phyloP scores from a whole-genome alignment of 2,888 invertebrate genomes.

The Anoplius nigerrimus region DNA sequence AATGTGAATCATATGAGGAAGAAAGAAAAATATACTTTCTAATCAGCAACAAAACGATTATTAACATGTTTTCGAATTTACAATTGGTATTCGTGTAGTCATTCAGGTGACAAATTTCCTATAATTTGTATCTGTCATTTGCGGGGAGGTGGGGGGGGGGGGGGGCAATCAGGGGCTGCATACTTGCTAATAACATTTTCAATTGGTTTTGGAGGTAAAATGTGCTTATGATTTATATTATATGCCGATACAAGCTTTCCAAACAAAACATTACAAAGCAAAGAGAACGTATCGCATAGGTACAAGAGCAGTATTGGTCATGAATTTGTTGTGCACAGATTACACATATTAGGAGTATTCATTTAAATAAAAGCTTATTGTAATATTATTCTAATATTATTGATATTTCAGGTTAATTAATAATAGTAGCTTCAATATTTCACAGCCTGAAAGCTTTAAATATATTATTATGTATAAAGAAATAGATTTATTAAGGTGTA shows the following conservation, averaged over 20 bases:
- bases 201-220: too few relatives aligned
- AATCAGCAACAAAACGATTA: too few relatives aligned
- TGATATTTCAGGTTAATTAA: conserved; percentile 42
- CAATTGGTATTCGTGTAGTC: too few relatives aligned
- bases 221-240: too few relatives aligned
- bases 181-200: too few relatives aligned
- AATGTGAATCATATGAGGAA: too few relatives aligned
- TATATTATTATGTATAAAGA: conserved; percentile 39
- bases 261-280: conserved; percentile 50
- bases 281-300: conserved; percentile 17
- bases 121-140: too few relatives aligned
- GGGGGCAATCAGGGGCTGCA: too few relatives aligned
- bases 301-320: conserved; percentile 15
- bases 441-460: conserved; percentile 59
- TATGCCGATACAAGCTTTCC: conserved; percentile 54
- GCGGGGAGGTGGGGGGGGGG: too few relatives aligned
- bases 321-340: conserved; percentile 33
- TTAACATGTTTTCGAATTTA: too few relatives aligned
- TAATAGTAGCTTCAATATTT: conserved; percentile 52
- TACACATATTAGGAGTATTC: conserved; percentile 19
- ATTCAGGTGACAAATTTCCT: too few relatives aligned
- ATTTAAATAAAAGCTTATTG: conserved; percentile 24
- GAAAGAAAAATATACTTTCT: too few relatives aligned
- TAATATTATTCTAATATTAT: conserved; percentile 35
- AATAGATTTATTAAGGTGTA: conserved; percentile 41